phyloP scores from a whole-genome alignment of 2,113 vertebrate species.

The Polyodon spathula region DNA sequence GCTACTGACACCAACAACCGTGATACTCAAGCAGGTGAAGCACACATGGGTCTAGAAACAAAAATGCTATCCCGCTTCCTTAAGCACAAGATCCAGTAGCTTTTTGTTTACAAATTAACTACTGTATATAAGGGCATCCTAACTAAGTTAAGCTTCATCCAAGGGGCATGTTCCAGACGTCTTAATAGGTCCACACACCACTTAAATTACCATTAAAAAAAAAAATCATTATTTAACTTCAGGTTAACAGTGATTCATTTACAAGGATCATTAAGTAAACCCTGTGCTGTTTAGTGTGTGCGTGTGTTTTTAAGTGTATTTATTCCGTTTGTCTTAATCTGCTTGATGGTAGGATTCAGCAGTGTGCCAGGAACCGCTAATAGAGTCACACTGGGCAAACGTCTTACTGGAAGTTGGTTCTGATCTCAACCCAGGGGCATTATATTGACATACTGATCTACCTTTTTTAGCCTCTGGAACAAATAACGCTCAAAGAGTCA shows the following conservation, averaged over 20 bases:
- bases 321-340: background rate
- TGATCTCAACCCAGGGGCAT: background rate
- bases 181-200: too few relatives aligned
- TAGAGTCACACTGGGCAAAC: background rate
- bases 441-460: background rate
- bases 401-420: background rate
- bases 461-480: background rate
- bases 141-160: too few relatives aligned
- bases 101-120: too few relatives aligned
- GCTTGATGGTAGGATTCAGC: too few relatives aligned
- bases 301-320: background rate
- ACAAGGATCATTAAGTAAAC: slow-evolving; percentile 1
- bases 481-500: background rate
- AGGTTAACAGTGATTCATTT: background rate
- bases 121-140: too few relatives aligned
- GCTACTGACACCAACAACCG: too few relatives aligned
- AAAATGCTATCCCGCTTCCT: too few relatives aligned
- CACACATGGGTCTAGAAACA: too few relatives aligned
- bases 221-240: background rate
- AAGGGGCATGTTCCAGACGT: too few relatives aligned
- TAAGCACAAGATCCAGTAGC: too few relatives aligned
- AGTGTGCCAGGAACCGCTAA: background rate
- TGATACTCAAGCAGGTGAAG: too few relatives aligned
- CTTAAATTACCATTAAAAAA: too few relatives aligned
- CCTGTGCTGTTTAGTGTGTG: background rate